Percentiles rank a stretch among this genome's conserved stretches.
Evolutionary conservation across 2,888 invertebrate species (phyloP).

Genomic region (Torymus aiolomorphi): DNA sequence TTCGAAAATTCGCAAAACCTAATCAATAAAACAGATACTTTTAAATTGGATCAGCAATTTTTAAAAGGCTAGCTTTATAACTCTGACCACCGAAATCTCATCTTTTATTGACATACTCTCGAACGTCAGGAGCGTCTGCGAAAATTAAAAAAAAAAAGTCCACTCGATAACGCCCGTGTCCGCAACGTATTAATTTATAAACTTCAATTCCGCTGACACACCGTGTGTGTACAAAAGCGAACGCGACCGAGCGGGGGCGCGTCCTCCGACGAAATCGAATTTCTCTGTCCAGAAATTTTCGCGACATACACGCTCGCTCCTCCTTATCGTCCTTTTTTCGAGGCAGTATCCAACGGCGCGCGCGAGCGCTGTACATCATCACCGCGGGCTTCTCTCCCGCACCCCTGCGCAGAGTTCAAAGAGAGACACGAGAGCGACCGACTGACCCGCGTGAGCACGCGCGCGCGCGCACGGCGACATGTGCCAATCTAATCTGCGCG

Average conservation of each 20-base stretch:
- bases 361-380: background rate
- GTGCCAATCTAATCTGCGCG: slow-evolving; percentile 58
- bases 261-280: too few species aligned
- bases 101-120: too few species aligned
- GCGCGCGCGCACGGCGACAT: slow-evolving; percentile 43
- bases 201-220: background rate
- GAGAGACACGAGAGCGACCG: slow-evolving; percentile 2
- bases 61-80: background rate
- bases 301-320: background rate
- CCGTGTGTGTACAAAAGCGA: background rate
- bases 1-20: too few species aligned
- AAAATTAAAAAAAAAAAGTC: background rate
- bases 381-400: background rate
- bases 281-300: too few species aligned
- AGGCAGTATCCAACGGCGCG: background rate
- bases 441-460: slow-evolving; percentile 8
- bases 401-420: slow-evolving; percentile 18
- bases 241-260: too few species aligned
- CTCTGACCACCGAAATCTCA: background rate
- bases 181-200: background rate
- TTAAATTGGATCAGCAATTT: too few species aligned
- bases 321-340: slow-evolving; percentile 40
- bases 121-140: too few species aligned
- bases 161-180: background rate
- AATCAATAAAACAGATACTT: too few species aligned